phyloP scores from a whole-genome alignment of 1,140 invertebrate species.

The Leptinotarsa texana region DNA sequence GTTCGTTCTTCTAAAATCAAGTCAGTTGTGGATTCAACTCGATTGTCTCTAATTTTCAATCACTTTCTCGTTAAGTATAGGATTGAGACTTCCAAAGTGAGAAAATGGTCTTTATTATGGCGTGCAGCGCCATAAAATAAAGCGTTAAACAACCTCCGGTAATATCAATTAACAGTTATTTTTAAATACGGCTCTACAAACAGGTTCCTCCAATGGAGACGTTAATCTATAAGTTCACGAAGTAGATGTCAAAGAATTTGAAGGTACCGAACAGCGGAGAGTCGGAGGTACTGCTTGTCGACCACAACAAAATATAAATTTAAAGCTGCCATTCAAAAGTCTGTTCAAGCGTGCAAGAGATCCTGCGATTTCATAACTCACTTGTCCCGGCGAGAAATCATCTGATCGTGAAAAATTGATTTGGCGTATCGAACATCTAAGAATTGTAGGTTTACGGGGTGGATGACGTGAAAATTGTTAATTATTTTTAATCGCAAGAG shows the following conservation, averaged over 20 bases:
- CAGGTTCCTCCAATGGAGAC: background rate
- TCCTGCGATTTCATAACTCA: background rate
- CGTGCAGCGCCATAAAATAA: background rate
- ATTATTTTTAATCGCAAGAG: too few species aligned
- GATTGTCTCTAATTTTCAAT: too few species aligned
- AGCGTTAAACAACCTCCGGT: background rate
- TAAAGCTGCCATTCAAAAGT: slow-evolving; percentile 2
- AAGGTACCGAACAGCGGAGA: background rate
- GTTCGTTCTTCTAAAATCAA: too few species aligned
- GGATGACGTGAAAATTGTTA: too few species aligned
- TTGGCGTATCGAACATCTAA: background rate
- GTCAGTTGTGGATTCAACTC: too few species aligned
- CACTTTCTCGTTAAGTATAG: too few species aligned
- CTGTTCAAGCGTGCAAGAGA: background rate
- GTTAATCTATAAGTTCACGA: slow-evolving; percentile 5
- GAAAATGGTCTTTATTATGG: too few species aligned
- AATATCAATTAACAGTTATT: slow-evolving; percentile 4
- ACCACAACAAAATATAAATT: background rate
- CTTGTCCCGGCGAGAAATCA: background rate
- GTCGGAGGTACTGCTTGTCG: background rate
- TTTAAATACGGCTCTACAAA: background rate
- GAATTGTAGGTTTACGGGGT: too few species aligned
- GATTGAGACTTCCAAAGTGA: too few species aligned
- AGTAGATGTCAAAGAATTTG: background rate
- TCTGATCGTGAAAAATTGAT: slow-evolving; percentile 1